Evolutionary conservation across 2,113 vertebrate species (phyloP).

Genomic region (Isurus oxyrinchus): DNA sequence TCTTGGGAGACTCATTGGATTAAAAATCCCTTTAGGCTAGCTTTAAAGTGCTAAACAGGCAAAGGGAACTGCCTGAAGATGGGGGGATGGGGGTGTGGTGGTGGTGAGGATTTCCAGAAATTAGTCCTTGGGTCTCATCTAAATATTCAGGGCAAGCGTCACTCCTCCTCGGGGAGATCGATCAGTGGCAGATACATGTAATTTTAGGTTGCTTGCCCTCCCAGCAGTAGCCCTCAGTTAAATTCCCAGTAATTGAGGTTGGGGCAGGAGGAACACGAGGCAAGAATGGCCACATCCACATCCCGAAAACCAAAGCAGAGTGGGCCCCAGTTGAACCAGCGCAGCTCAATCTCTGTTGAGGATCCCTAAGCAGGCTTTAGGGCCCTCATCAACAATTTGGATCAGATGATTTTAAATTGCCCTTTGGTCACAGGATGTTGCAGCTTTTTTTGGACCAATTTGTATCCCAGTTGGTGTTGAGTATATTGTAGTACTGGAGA

Average conservation of each 20-base stretch:
- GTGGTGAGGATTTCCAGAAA: background rate
- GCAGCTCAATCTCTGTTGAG: background rate
- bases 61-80: background rate
- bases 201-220: background rate
- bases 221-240: background rate
- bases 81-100: too few species aligned
- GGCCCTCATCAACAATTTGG: background rate
- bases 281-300: background rate
- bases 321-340: background rate
- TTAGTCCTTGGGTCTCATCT: background rate
- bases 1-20: background rate
- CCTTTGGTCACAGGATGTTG: background rate
- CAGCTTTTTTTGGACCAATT: background rate
- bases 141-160: background rate
- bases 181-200: background rate
- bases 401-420: background rate
- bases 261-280: background rate
- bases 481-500: background rate
- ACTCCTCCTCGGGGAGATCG: background rate
- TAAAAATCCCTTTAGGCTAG: background rate
- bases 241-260: background rate
- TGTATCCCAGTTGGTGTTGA: background rate
- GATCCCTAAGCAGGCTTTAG: too few species aligned
- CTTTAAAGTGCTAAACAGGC: background rate
- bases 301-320: background rate